Evolutionary conservation across 2,797 vertebrate species (phyloP), one percentile per base, ranked within the genome.

Genomic region (Liparis tanakae): DNA sequence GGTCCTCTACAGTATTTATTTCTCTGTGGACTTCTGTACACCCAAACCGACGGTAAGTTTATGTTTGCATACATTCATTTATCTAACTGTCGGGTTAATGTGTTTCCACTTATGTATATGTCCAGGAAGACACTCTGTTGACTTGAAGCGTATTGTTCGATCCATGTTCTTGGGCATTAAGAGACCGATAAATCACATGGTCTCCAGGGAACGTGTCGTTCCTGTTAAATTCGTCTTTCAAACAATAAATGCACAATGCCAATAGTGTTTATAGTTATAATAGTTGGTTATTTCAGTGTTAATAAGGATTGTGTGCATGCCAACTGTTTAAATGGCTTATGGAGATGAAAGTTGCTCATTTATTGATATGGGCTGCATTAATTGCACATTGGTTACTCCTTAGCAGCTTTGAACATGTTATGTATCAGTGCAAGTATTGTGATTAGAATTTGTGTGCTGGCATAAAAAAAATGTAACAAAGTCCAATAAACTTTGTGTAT

Each of bases 21-120:
- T 87, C 90, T 94, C 87, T 94, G 89, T 87, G 94, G 94, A 92
- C 90, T 94, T 88, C 82, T 94, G 57, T 82, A 63, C 90, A 82
- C 82, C 83, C 85, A 86, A 74, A 77, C 82, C 76, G 36, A 88
- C 51, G 94, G 94, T 94, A 87, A 92, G 94, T 88, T 81, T 1
- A 41, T 14, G 5, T 36, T 39, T 55, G 0, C 48, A 18, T 15
- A 3, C 51, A 0, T 50, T 14, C 37, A 41, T 36, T 14, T 18
- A 61, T 9, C 5, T 50, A 63, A 1, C 17, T 48, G 0, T n/a
- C 76, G 3, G 18, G 67, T 62, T 67, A 0, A 15, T 48, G 17
- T 66, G 8, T 65, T 6, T 13, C 1, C 51, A 25, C 51, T 6
- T 12, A 46, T 41, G 20, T 37, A 15, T 33, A 15, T 33, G 30